phyloP scores from a whole-genome alignment of 2,797 vertebrate species.

The Denticeps clupeoides region DNA sequence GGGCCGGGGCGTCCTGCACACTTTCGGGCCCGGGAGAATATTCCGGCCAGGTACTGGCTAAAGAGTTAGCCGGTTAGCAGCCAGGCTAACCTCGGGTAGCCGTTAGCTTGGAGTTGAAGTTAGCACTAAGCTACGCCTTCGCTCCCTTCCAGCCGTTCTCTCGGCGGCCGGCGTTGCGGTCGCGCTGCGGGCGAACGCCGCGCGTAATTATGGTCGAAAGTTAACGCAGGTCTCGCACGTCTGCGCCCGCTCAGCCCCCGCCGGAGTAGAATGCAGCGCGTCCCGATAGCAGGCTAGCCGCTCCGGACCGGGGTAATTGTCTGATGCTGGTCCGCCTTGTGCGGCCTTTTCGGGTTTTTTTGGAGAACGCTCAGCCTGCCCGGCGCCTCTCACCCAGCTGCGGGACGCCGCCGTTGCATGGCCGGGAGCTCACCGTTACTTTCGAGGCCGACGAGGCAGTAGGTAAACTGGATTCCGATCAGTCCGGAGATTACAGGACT shows the following conservation, averaged over 20 bases:
- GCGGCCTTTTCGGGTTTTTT: constrained; percentile 43
- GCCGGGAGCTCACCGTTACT: constrained; percentile 7
- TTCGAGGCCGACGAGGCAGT: constrained; percentile 2
- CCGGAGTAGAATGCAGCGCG: too few relatives aligned
- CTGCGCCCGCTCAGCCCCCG: constrained; percentile 22
- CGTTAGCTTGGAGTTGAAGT: too few relatives aligned
- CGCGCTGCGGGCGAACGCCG: too few relatives aligned
- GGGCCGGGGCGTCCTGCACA: constrained; percentile 7
- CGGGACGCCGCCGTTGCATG: constrained; percentile 21
- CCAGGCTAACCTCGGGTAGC: too few relatives aligned
- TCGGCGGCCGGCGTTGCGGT: too few relatives aligned
- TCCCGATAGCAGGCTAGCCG: constrained; percentile 42
- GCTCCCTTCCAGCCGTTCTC: too few relatives aligned
- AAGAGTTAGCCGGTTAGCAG: too few relatives aligned
- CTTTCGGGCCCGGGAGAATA: constrained; percentile 10
- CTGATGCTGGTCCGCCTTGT: constrained; percentile 30
- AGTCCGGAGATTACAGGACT: constrained; percentile 6
- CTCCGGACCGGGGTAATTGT: constrained; percentile 31
- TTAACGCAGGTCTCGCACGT: constrained; percentile 18
- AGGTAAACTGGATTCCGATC: not conserved
- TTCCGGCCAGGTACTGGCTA: too few relatives aligned
- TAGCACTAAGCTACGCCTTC: too few relatives aligned
- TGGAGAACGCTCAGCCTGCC: constrained; percentile 24
- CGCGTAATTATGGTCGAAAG: constrained; percentile 35
- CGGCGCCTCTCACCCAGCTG: constrained; percentile 19